phyloP scores from a whole-genome alignment of 2,888 invertebrate species.

The Encarsia formosa region DNA sequence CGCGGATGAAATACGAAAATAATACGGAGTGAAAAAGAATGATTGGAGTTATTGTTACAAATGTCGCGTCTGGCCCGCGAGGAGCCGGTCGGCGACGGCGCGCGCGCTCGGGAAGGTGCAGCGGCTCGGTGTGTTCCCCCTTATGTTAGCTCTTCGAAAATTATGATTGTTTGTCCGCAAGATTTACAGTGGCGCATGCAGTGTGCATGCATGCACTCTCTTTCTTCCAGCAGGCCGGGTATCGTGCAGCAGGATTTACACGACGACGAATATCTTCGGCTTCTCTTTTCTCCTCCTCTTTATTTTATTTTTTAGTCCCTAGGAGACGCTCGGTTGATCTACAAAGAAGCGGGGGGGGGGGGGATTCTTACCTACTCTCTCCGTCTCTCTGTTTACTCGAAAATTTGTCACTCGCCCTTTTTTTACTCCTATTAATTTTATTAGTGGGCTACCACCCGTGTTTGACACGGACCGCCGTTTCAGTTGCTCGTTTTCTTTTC shows the following conservation, averaged over 20 bases:
- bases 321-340: constrained; percentile 12
- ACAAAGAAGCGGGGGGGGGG: constrained; percentile 13
- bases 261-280: no score
- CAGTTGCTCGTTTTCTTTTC: no score
- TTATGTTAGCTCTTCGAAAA: constrained; percentile 48
- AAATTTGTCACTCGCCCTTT: constrained; percentile 14
- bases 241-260: no score
- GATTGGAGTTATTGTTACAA: no score
- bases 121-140: no score
- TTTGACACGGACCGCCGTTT: no score
- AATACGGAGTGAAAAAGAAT: no score
- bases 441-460: no score
- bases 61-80: no score
- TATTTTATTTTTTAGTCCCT: constrained; percentile 2
- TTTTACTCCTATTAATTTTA: constrained; percentile 19
- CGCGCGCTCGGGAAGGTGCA: no score
- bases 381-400: constrained; percentile 19
- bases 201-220: neutral
- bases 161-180: constrained; percentile 50
- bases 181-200: constrained; percentile 43
- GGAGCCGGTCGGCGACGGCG: no score
- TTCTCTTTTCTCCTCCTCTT: constrained; percentile 15
- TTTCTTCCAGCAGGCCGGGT: constrained; percentile 22
- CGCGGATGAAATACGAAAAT: no score
- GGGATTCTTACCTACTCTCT: constrained; percentile 15